Evolutionary conservation across 2,797 vertebrate genomes (phyloP).

Genomic region (Sebastes oblongus): DNA sequence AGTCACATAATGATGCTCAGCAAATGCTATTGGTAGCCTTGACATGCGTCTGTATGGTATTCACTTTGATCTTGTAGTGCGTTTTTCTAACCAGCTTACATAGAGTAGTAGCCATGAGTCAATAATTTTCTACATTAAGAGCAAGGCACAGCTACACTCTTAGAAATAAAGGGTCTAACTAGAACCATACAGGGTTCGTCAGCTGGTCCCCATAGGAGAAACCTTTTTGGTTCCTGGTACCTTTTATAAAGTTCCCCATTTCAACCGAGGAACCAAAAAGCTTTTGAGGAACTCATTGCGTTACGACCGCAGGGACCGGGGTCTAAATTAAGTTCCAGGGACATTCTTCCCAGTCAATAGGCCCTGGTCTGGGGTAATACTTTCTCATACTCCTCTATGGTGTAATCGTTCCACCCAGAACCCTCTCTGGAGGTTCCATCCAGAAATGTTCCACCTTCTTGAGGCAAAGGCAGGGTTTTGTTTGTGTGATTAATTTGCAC

Average conservation of each 20-base stretch:
- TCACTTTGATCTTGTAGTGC: conserved; percentile 9
- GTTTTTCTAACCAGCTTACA: conserved; percentile 4
- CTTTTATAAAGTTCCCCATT: neutral
- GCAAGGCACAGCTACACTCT: neutral
- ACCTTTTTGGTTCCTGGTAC: neutral
- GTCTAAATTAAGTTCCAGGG: too few relatives aligned
- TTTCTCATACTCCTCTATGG: too few relatives aligned
- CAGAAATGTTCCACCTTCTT: too few relatives aligned
- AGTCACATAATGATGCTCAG: conserved; percentile 5
- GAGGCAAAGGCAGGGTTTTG: too few relatives aligned
- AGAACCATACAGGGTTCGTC: neutral
- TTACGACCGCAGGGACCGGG: too few relatives aligned
- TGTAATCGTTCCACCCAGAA: too few relatives aligned
- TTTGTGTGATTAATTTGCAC: too few relatives aligned
- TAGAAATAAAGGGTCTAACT: neutral
- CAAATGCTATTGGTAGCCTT: neutral
- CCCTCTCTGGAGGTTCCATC: too few relatives aligned
- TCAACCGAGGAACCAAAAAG: too few relatives aligned
- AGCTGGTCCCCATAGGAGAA: neutral
- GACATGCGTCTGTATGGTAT: neutral
- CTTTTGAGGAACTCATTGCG: too few relatives aligned
- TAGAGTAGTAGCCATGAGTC: neutral
- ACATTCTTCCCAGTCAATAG: too few relatives aligned
- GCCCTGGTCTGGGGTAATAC: too few relatives aligned
- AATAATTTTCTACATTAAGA: neutral